Evolutionary conservation across 2,888 invertebrate species (phyloP), one percentile per base, ranked within the genome.

Genomic region (Dasypogon diadema): DNA sequence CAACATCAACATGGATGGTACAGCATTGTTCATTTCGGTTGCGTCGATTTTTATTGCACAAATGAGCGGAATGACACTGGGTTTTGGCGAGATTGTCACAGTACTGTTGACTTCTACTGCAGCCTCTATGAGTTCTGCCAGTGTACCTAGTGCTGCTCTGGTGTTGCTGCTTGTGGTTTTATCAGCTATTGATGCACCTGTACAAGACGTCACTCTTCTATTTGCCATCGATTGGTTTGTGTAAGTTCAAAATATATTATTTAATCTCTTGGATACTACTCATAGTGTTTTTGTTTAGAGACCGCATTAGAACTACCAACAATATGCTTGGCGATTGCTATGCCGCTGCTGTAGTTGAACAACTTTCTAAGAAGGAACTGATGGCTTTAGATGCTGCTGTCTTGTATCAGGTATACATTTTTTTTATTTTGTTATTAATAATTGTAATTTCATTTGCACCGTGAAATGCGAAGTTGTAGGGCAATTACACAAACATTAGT

Each of bases 1-100:
- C 83, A 96, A 95, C 83, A 93, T 96, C 83, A 97, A 97, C 86
- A 96, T 96, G 95, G 94, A 96, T 81, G 95, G 95, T 1, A 95
- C 95, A 0, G 95, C 95, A 0, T 87, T 97, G 58, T 98, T 97
- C 85, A 91, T 97, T 37, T 91, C 96, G 0, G 91, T 95, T 2
- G 94, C 97, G 2, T 93, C 95, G 76, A 91, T 94, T 82, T 94
- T 94, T 85, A 92, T 94, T 80, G 93, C 94, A 48, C 86, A 91
- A 95, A 93, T 97, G 92, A 96, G 95, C 82, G 92, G 91, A 77
- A 91, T 96, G 81, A 86, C 89, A 14, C 87, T 97, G 77, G 92
- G 92, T 18, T 90, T 94, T 78, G 95, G 95, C 4, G 93, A 96
- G 84, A 89, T 96, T 21, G 90, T 96, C 76, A 95, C 96, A 3